Evolutionary conservation across 2,113 vertebrate species (phyloP).

Genomic region (Chamaea fasciata): DNA sequence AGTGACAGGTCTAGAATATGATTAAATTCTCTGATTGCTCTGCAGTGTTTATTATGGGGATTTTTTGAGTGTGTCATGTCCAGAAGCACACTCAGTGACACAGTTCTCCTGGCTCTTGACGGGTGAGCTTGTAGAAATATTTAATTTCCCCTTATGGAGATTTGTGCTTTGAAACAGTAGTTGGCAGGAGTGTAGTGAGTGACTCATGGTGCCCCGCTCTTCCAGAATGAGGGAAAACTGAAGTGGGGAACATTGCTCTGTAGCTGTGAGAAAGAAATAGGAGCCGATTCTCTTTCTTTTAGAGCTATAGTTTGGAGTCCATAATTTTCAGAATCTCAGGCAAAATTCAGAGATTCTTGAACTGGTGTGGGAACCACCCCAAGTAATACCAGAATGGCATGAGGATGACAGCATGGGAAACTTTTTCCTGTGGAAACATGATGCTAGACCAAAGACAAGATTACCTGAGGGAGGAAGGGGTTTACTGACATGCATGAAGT

Average conservation of each 20-base stretch:
- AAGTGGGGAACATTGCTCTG: not conserved
- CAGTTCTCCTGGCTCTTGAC: not conserved
- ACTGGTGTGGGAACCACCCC: not conserved
- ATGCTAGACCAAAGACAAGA: not conserved
- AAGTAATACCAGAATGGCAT: not conserved
- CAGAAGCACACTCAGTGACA: not conserved
- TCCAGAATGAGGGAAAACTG: not conserved
- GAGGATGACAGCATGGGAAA: not conserved
- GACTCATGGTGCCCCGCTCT: not conserved
- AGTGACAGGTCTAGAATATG: not conserved
- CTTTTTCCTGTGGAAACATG: not conserved
- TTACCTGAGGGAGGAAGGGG: not conserved
- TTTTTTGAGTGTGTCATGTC: not conserved
- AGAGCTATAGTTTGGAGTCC: not conserved
- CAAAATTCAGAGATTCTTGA: not conserved
- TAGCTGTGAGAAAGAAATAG: not conserved
- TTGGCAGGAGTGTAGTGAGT: not conserved
- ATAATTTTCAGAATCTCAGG: not conserved
- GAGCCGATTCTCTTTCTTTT: not conserved
- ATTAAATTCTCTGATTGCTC: not conserved
- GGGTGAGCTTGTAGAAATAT: not conserved
- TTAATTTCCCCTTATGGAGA: constrained; percentile 10
- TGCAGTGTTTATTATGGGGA: not conserved
- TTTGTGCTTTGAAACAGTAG: not conserved
- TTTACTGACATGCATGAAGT: not conserved